These are phyloP conservation scores for Meteorus sp. DNA, from an alignment of 1,140 invertebrate genomes.

Conservation along the genomic window DNA sequence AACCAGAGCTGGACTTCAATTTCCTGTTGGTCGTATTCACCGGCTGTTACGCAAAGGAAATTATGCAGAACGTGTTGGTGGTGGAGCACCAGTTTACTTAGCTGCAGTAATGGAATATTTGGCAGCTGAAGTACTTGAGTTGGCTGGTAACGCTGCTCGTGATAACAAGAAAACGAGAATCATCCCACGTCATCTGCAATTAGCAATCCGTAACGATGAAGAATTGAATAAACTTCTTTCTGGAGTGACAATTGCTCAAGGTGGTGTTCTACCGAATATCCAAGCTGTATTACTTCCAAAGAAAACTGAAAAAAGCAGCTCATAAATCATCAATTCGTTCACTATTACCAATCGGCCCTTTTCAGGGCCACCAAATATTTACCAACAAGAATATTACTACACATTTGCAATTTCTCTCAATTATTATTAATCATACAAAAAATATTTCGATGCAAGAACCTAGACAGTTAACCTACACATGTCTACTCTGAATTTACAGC, in stretches of 20 bases:
- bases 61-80: constrained; percentile 66
- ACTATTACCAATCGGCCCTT: no score
- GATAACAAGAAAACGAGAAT: constrained; percentile 65
- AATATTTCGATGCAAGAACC: no score
- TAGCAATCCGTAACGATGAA: constrained; percentile 81
- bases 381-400: no score
- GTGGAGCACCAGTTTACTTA: constrained; percentile 68
- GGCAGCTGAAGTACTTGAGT: constrained; percentile 65
- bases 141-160: constrained; percentile 61
- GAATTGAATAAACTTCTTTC: constrained; percentile 77
- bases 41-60: constrained; percentile 67
- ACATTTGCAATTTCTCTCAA: no score
- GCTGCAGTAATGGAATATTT: constrained; percentile 65
- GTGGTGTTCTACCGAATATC: constrained; percentile 79
- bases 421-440: no score
- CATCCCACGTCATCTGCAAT: constrained; percentile 74
- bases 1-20: constrained; percentile 68
- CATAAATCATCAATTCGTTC: no score
- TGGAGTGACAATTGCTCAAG: constrained; percentile 79
- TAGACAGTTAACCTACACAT: no score
- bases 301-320: no score
- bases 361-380: no score
- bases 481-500: no score
- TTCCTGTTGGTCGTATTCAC: constrained; percentile 67
- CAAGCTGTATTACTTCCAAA: constrained; percentile 72